Base-by-base conservation (phyloP, 2,797 vertebrate genomes). In the Pseudochaenichthys georgianus region DNA sequence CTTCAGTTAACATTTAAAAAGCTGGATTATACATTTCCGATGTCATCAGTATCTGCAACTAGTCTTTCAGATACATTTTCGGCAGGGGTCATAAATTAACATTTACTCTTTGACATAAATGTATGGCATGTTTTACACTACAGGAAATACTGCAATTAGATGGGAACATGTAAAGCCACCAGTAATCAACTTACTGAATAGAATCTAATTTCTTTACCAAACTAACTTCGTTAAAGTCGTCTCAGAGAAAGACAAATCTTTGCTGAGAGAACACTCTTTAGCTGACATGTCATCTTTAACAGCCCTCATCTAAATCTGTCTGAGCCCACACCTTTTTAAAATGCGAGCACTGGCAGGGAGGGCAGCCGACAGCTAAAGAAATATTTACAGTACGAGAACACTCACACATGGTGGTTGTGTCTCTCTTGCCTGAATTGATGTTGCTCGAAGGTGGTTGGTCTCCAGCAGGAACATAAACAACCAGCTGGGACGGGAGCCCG, bases 361-460 rank as follows among this genome's bases (percentile, higher is more conserved):
- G 85, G 82, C 77, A 80, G 82, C 65, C 46, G 86, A 89, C 87
- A 88, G 91, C 89, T 92, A 93, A 86, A 82, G 91, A 95, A 95
- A 95, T 95, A 93, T 95, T 95, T 95, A 95, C 91, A 94, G 85
- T 93, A 80, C 64, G 85, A 78, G 86, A 88, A 84, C 73, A 63
- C 80, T 88, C 85, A 75, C 83, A 77, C 87, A 84, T 75, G 83
- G 80, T 72, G 82, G 85, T 81, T 88, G 82, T 88, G 89, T 90
- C 85, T 89, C 78, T 91, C 85, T 83, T 28, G 72, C 50, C 75
- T 82, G 82, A 88, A 85, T 81, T 88, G 73, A 91, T 91, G 89
- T 87, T 16, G 43, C 81, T 81, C 21, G 83, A 88, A 86, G 90
- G 88, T 87, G 91, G 87, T 92, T 72, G 90, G 86, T 92, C 84